phyloP scores from a whole-genome alignment of 2,797 vertebrate species.

The Tragopan temminckii region DNA sequence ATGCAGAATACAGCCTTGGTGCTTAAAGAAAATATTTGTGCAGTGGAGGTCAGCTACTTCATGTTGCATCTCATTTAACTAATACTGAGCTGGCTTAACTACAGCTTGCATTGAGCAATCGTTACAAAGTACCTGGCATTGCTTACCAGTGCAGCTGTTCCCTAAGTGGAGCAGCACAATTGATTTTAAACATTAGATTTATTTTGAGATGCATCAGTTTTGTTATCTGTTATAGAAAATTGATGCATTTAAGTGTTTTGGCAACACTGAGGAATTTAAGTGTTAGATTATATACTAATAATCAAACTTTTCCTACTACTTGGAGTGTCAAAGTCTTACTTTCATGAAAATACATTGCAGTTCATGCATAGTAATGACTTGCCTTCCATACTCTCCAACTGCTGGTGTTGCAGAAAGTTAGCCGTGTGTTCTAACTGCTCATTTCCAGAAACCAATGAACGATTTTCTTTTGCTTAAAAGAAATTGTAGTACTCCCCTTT shows the following conservation, averaged over 20 bases:
- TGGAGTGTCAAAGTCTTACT: neutral
- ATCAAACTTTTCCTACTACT: neutral
- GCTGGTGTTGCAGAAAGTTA: neutral
- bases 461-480: neutral
- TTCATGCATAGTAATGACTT: neutral
- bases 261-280: neutral
- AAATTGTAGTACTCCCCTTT: neutral
- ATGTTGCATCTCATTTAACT: neutral
- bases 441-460: neutral
- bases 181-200: neutral
- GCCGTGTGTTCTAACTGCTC: neutral
- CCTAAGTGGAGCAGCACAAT: neutral
- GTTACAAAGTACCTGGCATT: neutral
- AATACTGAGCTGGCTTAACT: neutral
- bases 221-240: neutral
- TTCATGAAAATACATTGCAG: neutral
- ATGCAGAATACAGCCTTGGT: neutral
- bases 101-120: neutral
- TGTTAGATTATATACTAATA: neutral
- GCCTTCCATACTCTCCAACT: neutral
- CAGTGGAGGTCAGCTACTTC: neutral
- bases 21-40: neutral
- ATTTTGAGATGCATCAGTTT: neutral
- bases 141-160: neutral
- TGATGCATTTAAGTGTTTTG: neutral